Evolutionary conservation across 2,888 invertebrate species (phyloP).

Genomic region (Poecilus cupreus): DNA sequence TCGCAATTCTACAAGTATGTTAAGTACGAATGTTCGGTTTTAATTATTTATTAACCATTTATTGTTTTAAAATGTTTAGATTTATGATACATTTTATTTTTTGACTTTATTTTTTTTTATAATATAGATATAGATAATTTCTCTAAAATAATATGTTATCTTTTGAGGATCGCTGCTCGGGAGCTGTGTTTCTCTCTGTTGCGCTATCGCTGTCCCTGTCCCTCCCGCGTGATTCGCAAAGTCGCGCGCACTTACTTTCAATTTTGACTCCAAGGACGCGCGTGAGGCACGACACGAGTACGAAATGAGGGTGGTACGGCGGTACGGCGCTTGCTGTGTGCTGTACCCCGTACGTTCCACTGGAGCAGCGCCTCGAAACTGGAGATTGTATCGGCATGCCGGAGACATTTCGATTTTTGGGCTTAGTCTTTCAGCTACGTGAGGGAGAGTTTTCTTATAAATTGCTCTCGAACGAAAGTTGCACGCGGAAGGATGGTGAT

Average conservation of each 20-base stretch:
- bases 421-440: conserved; percentile 1
- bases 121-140: no score
- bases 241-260: conserved; percentile 46
- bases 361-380: no score
- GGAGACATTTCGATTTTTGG: conserved; percentile 23
- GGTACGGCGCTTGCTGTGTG: not conserved
- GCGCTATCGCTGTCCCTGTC: not conserved
- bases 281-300: not conserved
- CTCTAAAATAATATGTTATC: no score
- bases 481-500: no score
- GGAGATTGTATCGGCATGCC: conserved; percentile 2
- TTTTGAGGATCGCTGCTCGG: no score
- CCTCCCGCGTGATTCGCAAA: not conserved
- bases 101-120: no score
- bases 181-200: not conserved
- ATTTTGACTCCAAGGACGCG: conserved; percentile 41
- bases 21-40: no score
- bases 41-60: no score
- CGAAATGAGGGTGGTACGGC: not conserved
- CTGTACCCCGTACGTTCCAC: not conserved
- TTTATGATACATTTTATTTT: no score
- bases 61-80: no score
- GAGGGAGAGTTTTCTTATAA: not conserved
- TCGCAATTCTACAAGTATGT: no score
- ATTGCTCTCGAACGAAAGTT: not conserved